Evolutionary conservation across 2,888 invertebrate species (phyloP).

Genomic region (Leucophora obtusa): DNA sequence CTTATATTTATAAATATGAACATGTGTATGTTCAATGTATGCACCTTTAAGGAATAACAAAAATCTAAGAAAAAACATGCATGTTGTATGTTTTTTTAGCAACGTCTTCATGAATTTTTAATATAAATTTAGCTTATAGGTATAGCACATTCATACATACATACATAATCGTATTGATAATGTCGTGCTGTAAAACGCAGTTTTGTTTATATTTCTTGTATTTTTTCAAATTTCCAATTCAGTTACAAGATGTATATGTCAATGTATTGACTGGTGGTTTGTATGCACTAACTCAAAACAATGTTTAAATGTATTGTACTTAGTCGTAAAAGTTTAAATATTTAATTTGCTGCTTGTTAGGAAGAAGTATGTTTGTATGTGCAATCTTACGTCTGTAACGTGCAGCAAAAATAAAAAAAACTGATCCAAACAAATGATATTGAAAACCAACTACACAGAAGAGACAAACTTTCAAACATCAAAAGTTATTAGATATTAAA

Average conservation of each 20-base stretch:
- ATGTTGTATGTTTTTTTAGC: constrained; percentile 9
- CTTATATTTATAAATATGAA: background rate
- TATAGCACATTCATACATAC: background rate
- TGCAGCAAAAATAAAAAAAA: background rate
- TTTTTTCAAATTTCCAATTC: background rate
- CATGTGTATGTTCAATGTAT: constrained; percentile 9
- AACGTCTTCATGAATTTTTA: constrained; percentile 53
- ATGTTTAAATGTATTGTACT: background rate
- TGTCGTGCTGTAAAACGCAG: background rate
- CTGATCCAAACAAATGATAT: background rate
- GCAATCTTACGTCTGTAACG: background rate
- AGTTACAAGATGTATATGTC: background rate
- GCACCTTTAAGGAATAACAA: constrained; percentile 36
- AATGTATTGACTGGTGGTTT: background rate
- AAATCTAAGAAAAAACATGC: background rate
- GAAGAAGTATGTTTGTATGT: background rate
- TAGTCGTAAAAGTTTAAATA: background rate
- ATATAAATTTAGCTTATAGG: constrained; percentile 20
- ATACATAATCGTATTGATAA: too few relatives aligned
- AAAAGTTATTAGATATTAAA: background rate
- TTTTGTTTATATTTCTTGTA: background rate
- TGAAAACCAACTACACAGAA: background rate
- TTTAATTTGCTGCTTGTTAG: background rate
- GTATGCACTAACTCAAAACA: background rate
- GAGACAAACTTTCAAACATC: background rate